A percentile compares a stretch with the other conserved stretches of the same genome.
Conservation (phyloP, 2,113 vertebrate genomes). For the Tyrannus savana region DNA sequence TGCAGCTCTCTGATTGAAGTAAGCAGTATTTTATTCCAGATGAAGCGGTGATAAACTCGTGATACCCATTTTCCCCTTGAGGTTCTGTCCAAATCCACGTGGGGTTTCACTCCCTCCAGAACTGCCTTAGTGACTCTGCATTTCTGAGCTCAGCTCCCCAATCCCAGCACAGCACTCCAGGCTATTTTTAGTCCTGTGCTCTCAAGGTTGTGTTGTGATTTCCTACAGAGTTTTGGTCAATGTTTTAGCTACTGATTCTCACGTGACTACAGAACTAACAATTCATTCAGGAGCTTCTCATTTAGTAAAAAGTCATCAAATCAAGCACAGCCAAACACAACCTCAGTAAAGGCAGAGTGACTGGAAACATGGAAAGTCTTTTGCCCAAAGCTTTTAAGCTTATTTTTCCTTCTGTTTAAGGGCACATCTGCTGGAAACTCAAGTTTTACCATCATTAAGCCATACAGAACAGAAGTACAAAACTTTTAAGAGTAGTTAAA, state of each 20-base stretch:
- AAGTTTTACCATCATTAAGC: not conserved
- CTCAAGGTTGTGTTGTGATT: not conserved
- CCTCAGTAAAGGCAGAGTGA: accelerated
- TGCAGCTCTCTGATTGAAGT: not conserved
- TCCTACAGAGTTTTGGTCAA: not conserved
- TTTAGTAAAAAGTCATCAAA: not conserved
- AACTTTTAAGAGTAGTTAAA: not conserved
- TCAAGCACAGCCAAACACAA: not conserved
- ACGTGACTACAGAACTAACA: not conserved
- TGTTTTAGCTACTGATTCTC: not conserved
- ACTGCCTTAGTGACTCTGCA: not conserved
- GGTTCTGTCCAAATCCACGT: not conserved
- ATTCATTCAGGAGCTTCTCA: not conserved
- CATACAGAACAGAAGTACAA: not conserved
- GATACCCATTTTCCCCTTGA: not conserved
- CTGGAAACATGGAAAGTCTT: not conserved
- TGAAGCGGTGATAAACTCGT: not conserved
- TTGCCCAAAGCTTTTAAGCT: not conserved
- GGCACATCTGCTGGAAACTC: not conserved
- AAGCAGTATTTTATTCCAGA: not conserved
- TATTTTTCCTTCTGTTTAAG: not conserved
- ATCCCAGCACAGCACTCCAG: not conserved
- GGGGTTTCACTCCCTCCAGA: not conserved
- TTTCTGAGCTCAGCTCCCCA: not conserved
- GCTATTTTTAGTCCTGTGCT: not conserved